Conservation (phyloP, 2,797 vertebrate genomes). For the Falco rusticolus region DNA sequence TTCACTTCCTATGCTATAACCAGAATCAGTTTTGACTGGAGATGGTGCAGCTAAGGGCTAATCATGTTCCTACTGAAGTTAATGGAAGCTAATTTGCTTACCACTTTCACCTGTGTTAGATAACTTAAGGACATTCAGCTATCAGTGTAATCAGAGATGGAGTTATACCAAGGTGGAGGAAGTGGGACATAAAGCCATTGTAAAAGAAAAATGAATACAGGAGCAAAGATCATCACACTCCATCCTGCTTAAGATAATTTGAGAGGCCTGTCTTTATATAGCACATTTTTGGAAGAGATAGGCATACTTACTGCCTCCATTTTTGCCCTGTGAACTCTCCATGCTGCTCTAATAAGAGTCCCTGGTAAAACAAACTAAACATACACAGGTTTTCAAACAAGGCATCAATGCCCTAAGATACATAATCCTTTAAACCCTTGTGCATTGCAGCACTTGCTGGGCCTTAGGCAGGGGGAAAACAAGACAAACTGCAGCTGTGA, state of each 20-base stretch:
- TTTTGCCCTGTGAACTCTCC: neutral
- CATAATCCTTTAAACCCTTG: conserved; percentile 37
- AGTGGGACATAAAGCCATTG: neutral
- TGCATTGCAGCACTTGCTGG: conserved; percentile 44
- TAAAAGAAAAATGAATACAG: neutral
- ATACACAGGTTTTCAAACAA: neutral
- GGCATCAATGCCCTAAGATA: conserved; percentile 32
- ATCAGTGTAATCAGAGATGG: neutral
- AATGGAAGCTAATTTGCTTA: neutral
- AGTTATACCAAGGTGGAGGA: neutral
- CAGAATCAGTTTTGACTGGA: neutral
- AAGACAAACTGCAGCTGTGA: conserved; percentile 59
- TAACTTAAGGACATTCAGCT: neutral
- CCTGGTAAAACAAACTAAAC: conserved; percentile 10
- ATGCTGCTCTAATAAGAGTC: neutral
- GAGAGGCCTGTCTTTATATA: neutral
- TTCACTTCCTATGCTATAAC: neutral
- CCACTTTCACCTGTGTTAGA: neutral
- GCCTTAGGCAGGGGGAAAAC: conserved; percentile 41
- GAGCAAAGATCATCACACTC: neutral
- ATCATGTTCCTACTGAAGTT: neutral
- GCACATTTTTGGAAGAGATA: neutral
- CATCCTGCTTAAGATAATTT: neutral
- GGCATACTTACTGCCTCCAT: neutral
- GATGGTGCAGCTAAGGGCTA: neutral